Conservation (phyloP, 2,797 vertebrate species). For the Gambelia wislizenii region DNA sequence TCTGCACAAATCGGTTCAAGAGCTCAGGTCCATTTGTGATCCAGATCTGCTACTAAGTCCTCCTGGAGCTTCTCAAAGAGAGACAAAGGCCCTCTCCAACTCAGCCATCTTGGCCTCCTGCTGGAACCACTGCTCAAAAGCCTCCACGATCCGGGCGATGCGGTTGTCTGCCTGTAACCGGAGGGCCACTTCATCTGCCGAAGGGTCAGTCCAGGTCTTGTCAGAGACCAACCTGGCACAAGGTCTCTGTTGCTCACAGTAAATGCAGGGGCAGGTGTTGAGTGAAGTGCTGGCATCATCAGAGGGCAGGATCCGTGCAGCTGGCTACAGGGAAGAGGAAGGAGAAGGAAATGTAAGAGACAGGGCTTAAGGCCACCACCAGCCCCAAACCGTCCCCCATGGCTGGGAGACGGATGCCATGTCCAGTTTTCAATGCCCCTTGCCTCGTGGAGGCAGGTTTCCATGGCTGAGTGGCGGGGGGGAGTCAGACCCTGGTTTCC, state of each 20-base stretch:
- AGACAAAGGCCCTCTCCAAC: neutral
- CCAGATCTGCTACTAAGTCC: no score
- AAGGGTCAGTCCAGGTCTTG: neutral
- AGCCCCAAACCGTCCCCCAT: rapidly evolving
- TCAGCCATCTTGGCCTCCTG: slow-evolving; percentile 13
- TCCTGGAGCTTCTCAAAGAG: no score
- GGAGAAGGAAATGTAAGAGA: neutral
- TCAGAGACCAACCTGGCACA: neutral
- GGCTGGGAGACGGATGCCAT: neutral
- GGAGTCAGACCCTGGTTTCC: no score
- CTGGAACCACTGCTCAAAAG: slow-evolving; percentile 8
- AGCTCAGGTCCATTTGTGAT: no score
- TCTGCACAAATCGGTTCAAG: no score
- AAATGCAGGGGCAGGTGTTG: slow-evolving; percentile 19
- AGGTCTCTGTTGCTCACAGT: slow-evolving; percentile 1
- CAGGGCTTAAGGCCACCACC: neutral
- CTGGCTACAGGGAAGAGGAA: neutral
- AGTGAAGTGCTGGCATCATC: neutral
- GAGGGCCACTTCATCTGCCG: neutral
- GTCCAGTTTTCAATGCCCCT: neutral
- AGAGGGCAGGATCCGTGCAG: neutral
- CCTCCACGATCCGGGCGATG: slow-evolving; percentile 31
- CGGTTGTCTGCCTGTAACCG: slow-evolving; percentile 3
- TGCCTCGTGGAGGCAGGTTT: no score
- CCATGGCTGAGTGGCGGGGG: no score